Conservation (phyloP, 2,888 invertebrate species). For the Xylophagus ater region DNA sequence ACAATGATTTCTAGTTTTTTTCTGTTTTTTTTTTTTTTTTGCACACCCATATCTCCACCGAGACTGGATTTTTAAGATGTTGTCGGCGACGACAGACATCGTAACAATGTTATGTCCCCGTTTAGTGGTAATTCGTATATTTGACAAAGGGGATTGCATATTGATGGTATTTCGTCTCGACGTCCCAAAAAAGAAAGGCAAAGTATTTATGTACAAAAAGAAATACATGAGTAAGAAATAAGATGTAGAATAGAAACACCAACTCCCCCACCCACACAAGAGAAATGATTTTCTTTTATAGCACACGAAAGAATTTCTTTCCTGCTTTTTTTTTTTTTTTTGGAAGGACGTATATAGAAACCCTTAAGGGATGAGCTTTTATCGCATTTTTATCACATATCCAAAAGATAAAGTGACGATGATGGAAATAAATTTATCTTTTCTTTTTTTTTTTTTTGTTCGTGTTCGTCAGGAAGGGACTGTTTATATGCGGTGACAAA, state of each 20-base stretch:
- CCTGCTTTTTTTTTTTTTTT: no score
- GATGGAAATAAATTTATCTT: conserved; percentile 13
- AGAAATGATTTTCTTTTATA: no score
- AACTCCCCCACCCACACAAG: no score
- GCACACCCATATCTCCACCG: no score
- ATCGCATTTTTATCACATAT: conserved; percentile 9
- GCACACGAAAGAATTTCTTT: no score
- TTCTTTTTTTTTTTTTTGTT: no score
- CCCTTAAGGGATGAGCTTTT: conserved; percentile 13
- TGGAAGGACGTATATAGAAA: conserved; percentile 9
- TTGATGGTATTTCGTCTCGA: conserved; percentile 12
- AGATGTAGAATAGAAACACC: no score
- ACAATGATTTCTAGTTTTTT: no score
- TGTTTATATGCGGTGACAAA: conserved; percentile 3
- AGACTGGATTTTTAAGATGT: conserved; percentile 4
- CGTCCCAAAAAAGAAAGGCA: conserved; percentile 3
- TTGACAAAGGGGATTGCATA: conserved; percentile 12
- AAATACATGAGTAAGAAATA: no score
- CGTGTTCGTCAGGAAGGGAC: conserved; percentile 4
- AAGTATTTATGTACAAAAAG: no score
- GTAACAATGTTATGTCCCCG: conserved; percentile 12
- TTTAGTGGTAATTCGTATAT: conserved; percentile 13
- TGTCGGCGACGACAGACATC: conserved; percentile 9
- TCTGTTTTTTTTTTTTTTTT: no score
- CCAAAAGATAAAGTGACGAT: conserved; percentile 7